Evolutionary conservation across 2,797 vertebrate genomes (phyloP), one percentile per base, ranked within the genome.

Genomic region (Urocyon cinereoargenteus): DNA sequence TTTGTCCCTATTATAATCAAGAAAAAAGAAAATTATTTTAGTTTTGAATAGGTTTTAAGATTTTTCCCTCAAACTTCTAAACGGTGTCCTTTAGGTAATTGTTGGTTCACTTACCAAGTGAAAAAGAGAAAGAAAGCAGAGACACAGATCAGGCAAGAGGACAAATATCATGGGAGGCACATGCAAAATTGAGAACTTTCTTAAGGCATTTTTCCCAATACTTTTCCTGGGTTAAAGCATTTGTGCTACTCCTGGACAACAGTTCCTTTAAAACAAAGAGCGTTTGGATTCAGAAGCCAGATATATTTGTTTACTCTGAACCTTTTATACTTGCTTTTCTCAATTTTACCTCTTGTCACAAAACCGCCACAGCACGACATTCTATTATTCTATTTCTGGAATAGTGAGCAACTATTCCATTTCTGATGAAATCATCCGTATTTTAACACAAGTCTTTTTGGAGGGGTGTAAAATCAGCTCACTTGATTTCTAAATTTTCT

Each of bases 381-480:
- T 95, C 19, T 92, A 62, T 73, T 83, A 36, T 66, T 70, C 59
- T 92, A 14, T 85, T 96, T 87, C 81, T 86, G 57, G 51, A 94
- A 82, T 40, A 90, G 61, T 57, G 18, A 90, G 73, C 53, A 31
- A 31, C 16, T 53, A 49, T 64, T 88, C 19, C 45, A 36, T 61
- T 82, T 66, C 51, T 81, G 15, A 31, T 36, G n/a, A 90, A 51
- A 77, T 72, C 66, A 28, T n/a, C 55, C 40, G 16, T 8, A 7
- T 96, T 90, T 79, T 78, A 90, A 88, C 8, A n/a, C 53, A 85
- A 49, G 26, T 85, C 75, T 70, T 86, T 77, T 51, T 26, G 14
- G 24, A 86, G 3, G 4, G 4, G 3, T 77, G 2, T 79, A 78
- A 96, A 98, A 91, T 68, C n/a, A 36, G 49, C 22, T 87, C 62